A percentile compares a stretch with the other conserved stretches of the same genome.
phyloP scores from a whole-genome alignment of 2,888 invertebrate species.

The Oegoconia quadripuncta region DNA sequence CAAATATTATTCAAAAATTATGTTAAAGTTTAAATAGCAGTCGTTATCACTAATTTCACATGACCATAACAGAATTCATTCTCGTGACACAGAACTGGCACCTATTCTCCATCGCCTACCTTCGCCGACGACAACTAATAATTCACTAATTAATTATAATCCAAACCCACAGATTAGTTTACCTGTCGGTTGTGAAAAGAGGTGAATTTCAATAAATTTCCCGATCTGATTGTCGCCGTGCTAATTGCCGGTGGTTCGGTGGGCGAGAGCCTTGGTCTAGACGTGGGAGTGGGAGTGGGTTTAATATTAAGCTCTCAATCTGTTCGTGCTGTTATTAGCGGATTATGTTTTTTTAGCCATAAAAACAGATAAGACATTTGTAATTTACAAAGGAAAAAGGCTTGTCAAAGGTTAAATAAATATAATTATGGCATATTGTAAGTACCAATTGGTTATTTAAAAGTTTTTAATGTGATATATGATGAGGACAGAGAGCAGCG shows the following conservation, averaged over 20 bases:
- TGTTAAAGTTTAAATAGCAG: too few species aligned
- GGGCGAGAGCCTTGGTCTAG: conserved; percentile 39
- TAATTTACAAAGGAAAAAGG: too few species aligned
- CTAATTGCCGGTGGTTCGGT: conserved; percentile 29
- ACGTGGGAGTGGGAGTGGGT: conserved; percentile 32
- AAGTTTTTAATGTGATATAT: too few species aligned
- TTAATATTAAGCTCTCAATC: conserved; percentile 10
- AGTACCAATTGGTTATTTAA: too few species aligned
- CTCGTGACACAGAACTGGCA: too few species aligned
- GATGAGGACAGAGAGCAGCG: too few species aligned
- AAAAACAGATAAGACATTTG: conserved; percentile 1
- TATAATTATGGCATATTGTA: neutral
- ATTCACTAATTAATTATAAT: conserved; percentile 9
- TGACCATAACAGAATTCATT: neutral
- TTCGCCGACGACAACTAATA: neutral
- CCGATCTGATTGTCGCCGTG: conserved; percentile 32
- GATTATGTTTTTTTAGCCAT: conserved; percentile 5
- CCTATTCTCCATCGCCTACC: neutral
- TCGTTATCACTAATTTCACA: too few species aligned
- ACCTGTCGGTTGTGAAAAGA: neutral
- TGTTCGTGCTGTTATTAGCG: neutral
- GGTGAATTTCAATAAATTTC: conserved; percentile 6
- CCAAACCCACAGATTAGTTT: conserved; percentile 2
- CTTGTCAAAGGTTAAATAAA: neutral
- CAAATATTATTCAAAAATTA: too few species aligned